A percentile compares a stretch with the other conserved stretches of the same genome.
Conservation (phyloP, 1,140 invertebrate species). For the Drosophila pandora region DNA sequence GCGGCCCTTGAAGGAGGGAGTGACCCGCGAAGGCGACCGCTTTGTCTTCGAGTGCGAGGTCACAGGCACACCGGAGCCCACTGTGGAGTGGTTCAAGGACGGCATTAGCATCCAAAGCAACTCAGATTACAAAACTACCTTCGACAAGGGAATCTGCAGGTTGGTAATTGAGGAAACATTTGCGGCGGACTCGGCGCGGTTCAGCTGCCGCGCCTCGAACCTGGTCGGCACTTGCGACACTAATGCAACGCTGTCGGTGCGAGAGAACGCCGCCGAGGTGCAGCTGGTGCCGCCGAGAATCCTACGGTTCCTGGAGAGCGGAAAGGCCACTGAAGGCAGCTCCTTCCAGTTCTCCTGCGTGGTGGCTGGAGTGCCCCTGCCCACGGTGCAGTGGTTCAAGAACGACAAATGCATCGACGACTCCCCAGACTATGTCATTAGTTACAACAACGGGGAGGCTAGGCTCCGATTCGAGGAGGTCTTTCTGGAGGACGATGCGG, state of each 20-base stretch:
- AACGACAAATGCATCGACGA: constrained; percentile 86
- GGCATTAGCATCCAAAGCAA: constrained; percentile 86
- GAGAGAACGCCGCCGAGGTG: constrained; percentile 86
- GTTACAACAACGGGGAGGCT: constrained; percentile 90
- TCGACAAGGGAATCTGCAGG: constrained; percentile 90
- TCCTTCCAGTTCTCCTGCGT: constrained; percentile 89
- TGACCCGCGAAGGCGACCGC: constrained; percentile 89
- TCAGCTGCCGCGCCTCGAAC: constrained; percentile 90
- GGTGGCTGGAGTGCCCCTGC: constrained; percentile 90
- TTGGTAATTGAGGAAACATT: constrained; percentile 88
- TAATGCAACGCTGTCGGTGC: constrained; percentile 89
- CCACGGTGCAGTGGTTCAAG: constrained; percentile 92
- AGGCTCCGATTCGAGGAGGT: constrained; percentile 88
- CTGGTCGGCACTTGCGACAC: constrained; percentile 89
- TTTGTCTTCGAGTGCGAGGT: constrained; percentile 90
- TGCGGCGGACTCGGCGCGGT: constrained; percentile 87
- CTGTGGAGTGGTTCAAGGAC: constrained; percentile 91
- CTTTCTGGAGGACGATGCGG: constrained; percentile 86
- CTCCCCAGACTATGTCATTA: constrained; percentile 85
- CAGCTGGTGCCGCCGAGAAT: constrained; percentile 88
- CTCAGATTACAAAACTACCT: constrained; percentile 86
- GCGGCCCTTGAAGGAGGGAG: constrained; percentile 87
- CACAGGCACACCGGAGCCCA: constrained; percentile 91
- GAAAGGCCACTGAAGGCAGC: constrained; percentile 87
- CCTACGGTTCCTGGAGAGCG: constrained; percentile 86